These are phyloP conservation scores for Apodemus speciosus DNA, from an alignment of 2,113 vertebrate genomes.

Conservation along the genomic window DNA sequence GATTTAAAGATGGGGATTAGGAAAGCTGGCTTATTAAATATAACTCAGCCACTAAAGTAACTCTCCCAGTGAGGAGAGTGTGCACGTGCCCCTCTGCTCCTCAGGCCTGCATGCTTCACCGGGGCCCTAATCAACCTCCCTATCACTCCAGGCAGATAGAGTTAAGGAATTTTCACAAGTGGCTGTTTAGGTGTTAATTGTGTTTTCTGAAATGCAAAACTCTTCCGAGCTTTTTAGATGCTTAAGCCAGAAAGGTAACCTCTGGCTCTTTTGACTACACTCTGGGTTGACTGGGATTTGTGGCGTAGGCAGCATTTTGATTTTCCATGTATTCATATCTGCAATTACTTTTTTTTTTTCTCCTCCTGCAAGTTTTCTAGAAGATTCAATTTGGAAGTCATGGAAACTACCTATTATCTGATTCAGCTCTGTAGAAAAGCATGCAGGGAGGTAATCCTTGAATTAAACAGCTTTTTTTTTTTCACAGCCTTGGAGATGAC, in stretches of 20 bases:
- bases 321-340: slow-evolving; percentile 77
- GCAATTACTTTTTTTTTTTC: slow-evolving; percentile 72
- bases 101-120: slow-evolving; percentile 40
- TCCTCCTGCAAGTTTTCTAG: slow-evolving; percentile 71
- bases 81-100: not conserved
- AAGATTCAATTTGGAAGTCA: slow-evolving; percentile 92
- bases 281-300: slow-evolving; percentile 59
- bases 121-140: slow-evolving; percentile 44
- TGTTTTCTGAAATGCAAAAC: slow-evolving; percentile 61
- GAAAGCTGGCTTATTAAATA: slow-evolving; percentile 72
- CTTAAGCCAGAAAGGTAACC: slow-evolving; percentile 77
- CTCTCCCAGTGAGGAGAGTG: slow-evolving; percentile 58
- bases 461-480: slow-evolving; percentile 96
- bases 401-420: slow-evolving; percentile 99
- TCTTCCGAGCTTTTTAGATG: slow-evolving; percentile 36
- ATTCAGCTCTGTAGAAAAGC: slow-evolving; percentile 95
- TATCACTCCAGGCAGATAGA: slow-evolving; percentile 63
- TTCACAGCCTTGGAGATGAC: slow-evolving; percentile 94
- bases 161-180: slow-evolving; percentile 72
- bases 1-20: slow-evolving; percentile 69
- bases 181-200: slow-evolving; percentile 63
- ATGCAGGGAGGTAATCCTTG: slow-evolving; percentile 99
- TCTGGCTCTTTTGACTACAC: slow-evolving; percentile 68
- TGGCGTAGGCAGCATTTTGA: slow-evolving; percentile 67
- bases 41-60: slow-evolving; percentile 72